phyloP scores from a whole-genome alignment of 1,140 invertebrate species.

The Habropoda laboriosa region DNA sequence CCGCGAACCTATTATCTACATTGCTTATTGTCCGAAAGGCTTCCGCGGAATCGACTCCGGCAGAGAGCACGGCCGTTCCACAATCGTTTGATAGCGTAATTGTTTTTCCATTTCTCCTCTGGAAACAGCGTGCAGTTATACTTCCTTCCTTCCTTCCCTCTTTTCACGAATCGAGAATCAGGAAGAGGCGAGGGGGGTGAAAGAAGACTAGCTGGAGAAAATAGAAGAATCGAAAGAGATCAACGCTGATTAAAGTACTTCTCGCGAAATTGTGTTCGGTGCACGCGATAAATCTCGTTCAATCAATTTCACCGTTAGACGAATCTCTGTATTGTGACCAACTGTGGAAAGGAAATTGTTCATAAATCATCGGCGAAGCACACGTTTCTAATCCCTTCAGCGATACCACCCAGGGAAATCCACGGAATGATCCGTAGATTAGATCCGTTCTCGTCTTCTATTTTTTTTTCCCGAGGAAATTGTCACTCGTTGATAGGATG shows the following conservation, averaged over 20 bases:
- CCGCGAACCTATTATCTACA: constrained; percentile 45
- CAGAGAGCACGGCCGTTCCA: constrained; percentile 30
- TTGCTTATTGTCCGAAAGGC: constrained; percentile 56
- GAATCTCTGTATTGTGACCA: constrained; percentile 45
- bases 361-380: constrained; percentile 56
- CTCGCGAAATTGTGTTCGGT: constrained; percentile 20
- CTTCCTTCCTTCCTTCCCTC: too few species aligned
- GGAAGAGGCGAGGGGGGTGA: background rate
- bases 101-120: constrained; percentile 36
- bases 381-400: constrained; percentile 40
- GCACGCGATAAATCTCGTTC: constrained; percentile 48
- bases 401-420: background rate
- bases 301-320: constrained; percentile 25
- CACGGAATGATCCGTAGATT: background rate
- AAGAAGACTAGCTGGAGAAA: background rate
- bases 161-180: too few species aligned
- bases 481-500: too few species aligned
- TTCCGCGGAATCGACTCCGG: constrained; percentile 42
- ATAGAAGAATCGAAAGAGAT: background rate
- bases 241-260: constrained; percentile 39
- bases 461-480: background rate
- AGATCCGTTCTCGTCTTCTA: background rate
- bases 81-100: constrained; percentile 31
- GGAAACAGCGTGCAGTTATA: too few species aligned
- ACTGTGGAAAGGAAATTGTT: constrained; percentile 8